Conservation (phyloP, 2,888 invertebrate species). For the Nemapogon koenigi region DNA sequence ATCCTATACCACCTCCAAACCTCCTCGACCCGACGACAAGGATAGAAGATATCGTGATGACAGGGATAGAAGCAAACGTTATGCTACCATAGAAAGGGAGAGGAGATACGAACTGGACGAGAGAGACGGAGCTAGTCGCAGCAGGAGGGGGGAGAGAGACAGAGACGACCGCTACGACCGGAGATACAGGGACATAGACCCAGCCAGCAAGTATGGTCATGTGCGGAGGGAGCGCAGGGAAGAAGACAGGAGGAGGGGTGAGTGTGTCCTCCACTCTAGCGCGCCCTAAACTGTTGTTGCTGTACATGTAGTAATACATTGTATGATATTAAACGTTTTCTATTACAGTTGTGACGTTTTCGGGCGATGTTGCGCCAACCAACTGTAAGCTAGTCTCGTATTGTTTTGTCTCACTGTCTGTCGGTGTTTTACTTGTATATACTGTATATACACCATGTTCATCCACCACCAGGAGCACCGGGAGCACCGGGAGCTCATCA, state of each 20-base stretch:
- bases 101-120: constrained; percentile 25
- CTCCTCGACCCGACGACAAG: constrained; percentile 45
- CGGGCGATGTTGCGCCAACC: constrained; percentile 42
- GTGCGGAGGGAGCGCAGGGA: constrained; percentile 35
- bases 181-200: constrained; percentile 42
- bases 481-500: too few species aligned
- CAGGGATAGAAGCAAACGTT: constrained; percentile 19
- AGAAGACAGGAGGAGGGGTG: constrained; percentile 36
- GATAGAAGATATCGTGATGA: constrained; percentile 35
- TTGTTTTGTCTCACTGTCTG: not conserved
- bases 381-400: constrained; percentile 22
- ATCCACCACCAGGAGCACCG: too few species aligned
- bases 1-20: constrained; percentile 47
- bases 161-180: constrained; percentile 23
- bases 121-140: constrained; percentile 18
- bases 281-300: too few species aligned
- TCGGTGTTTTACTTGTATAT: not conserved
- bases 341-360: constrained; percentile 55
- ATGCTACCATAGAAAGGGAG: constrained; percentile 18
- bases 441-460: not conserved
- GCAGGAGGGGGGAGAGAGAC: constrained; percentile 38
- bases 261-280: too few species aligned
- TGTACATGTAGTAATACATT: too few species aligned
- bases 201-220: constrained; percentile 34
- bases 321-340: not conserved